These are phyloP conservation scores for Channa argus DNA, from an alignment of 2,113 vertebrate genomes.

Conservation along the genomic window DNA sequence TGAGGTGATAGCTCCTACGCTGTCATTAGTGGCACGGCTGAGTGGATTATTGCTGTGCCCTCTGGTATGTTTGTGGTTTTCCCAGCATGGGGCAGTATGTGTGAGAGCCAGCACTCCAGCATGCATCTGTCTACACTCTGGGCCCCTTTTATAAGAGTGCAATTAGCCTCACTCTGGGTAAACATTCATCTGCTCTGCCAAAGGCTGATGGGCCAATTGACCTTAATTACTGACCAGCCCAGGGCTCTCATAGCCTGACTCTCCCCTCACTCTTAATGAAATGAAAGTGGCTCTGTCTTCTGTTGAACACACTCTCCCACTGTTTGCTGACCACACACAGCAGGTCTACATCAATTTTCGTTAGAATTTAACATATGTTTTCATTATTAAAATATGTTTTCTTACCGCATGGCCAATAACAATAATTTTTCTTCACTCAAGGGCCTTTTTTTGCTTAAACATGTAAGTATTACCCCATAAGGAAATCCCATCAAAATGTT, in stretches of 20 bases:
- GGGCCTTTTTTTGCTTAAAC: conserved; percentile 50
- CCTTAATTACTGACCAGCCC: conserved; percentile 78
- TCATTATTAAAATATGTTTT: conserved; percentile 54
- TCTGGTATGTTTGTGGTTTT: conserved; percentile 80
- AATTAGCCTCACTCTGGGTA: conserved; percentile 80
- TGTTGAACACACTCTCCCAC: conserved; percentile 49
- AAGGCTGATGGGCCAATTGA: conserved; percentile 81
- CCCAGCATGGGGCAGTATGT: conserved; percentile 72
- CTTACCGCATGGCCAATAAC: conserved; percentile 49
- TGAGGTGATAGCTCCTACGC: conserved; percentile 61
- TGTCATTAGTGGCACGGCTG: conserved; percentile 70
- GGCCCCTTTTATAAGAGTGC: conserved; percentile 76
- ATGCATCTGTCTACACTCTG: conserved; percentile 69
- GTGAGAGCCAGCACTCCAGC: conserved; percentile 70
- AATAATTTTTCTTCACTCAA: conserved; percentile 65
- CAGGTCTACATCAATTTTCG: conserved; percentile 31
- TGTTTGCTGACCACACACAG: conserved; percentile 62
- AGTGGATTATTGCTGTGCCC: conserved; percentile 73
- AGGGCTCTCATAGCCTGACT: conserved; percentile 60
- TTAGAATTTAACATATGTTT: conserved; percentile 27
- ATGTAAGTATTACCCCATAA: conserved; percentile 67
- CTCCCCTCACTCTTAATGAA: conserved; percentile 67
- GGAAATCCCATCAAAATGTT: conserved; percentile 38
- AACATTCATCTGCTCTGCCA: conserved; percentile 79
- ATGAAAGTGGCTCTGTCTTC: conserved; percentile 74